Base-by-base conservation (phyloP, 2,888 invertebrate species). In the Acanthosepion lycidas region DNA sequence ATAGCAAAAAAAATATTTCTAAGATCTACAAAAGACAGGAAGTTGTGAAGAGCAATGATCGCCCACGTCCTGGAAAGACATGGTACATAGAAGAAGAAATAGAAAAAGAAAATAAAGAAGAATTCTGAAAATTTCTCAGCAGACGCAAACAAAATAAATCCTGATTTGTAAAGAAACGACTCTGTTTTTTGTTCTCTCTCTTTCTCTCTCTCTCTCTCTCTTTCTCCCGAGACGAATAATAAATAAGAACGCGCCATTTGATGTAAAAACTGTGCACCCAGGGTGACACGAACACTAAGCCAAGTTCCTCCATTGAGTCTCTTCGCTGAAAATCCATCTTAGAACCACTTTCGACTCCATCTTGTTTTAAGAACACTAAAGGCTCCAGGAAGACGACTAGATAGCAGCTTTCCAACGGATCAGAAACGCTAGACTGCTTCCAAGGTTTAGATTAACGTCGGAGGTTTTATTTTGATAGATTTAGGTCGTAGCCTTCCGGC, bases 311-410 rank as follows among this genome's bases (percentile, higher is more conserved):
- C 78, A 78, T 78, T 78, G 78, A 78, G 78, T 78, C 78, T n/a
- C 78, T 12, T 2, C n/a, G 78, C 12, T 78, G 78, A n/a, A 78
- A 78, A 78, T 78, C 78, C 78, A 78, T 15, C 78, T 78, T n/a
- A 78, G 78, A 78, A 33, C 78, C 78, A 78, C 78, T 78, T 78
- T 78, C 78, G 78, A 78, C 78, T 78, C 78, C 78, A 78, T 78
- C n/a, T 78, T 78, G 78, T 78, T 78, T 78, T 78, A 78, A 78
- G 78, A 78, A 78, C 78, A 78, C 78, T n/a, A 78, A 78, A 78
- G 78, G 78, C 78, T 78, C 78, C 78, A 33, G 78, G 33, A 78
- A n/a, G 78, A 33, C 78, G 78, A 78, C 78, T 78, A 78, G 78
- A 78, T 78, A 78, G 78, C 78, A 78, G 78, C 78, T 78, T 78